These are phyloP conservation scores for Sinocyclocheilus rhinocerous DNA, from an alignment of 2,113 vertebrate genomes.

Conservation along the genomic window DNA sequence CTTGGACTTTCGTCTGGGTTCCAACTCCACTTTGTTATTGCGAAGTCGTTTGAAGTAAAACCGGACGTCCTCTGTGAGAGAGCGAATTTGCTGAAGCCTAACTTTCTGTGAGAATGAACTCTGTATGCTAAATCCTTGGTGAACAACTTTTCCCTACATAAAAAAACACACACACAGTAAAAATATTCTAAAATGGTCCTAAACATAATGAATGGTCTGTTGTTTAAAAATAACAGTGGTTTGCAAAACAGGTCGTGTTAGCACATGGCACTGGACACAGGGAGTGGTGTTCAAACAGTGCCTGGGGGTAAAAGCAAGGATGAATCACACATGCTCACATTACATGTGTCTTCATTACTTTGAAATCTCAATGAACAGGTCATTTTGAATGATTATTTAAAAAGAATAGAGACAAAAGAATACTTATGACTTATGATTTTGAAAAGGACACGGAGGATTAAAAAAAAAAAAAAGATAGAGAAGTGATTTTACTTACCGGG, in stretches of 20 bases:
- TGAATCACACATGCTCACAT: conserved; percentile 4
- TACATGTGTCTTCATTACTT: background rate
- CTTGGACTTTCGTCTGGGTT: conserved; percentile 95
- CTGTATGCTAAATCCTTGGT: conserved; percentile 92
- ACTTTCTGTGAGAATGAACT: conserved; percentile 97
- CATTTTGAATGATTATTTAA: background rate
- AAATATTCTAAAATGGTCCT: background rate
- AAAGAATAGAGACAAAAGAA: background rate
- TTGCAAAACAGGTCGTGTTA: conserved; percentile 7
- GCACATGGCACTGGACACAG: conserved; percentile 16
- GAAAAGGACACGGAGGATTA: background rate
- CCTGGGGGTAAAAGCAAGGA: background rate
- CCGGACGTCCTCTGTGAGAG: conserved; percentile 89
- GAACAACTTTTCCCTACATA: conserved; percentile 90
- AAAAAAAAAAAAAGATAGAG: no score
- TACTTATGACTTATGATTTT: background rate
- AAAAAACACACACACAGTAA: background rate
- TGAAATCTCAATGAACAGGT: background rate
- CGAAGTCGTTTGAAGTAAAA: conserved; percentile 93
- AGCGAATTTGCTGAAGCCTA: conserved; percentile 90
- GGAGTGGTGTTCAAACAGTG: conserved; percentile 28
- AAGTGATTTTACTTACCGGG: conserved; percentile 77
- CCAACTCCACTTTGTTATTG: conserved; percentile 92
- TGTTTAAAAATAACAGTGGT: background rate
- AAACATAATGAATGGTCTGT: background rate